phyloP scores from a whole-genome alignment of 2,888 invertebrate genomes.

The Drosophila nigritarsus region DNA sequence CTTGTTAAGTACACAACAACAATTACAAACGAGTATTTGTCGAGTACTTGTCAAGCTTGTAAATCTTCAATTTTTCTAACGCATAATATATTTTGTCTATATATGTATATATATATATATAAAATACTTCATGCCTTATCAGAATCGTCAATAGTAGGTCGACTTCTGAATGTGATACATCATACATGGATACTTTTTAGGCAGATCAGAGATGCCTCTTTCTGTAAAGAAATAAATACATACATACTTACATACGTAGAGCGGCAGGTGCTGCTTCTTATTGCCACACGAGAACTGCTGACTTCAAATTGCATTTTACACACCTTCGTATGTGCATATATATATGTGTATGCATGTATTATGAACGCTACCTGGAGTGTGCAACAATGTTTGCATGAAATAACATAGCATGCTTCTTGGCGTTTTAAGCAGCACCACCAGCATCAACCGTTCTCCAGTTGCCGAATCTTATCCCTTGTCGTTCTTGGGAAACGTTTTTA shows the following conservation, averaged over 20 bases:
- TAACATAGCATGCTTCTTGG: constrained; percentile 41
- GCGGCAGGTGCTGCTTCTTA: neutral
- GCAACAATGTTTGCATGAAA: constrained; percentile 62
- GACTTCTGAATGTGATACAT: neutral
- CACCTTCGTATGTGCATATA: neutral
- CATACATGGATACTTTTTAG: neutral
- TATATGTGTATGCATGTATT: constrained; percentile 1
- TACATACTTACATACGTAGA: neutral
- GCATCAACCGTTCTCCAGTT: constrained; percentile 17
- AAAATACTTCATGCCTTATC: neutral
- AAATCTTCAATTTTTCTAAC: neutral
- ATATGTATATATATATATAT: neutral
- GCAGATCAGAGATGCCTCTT: neutral
- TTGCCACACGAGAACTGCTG: constrained; percentile 1
- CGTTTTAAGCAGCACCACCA: constrained; percentile 19
- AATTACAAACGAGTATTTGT: neutral
- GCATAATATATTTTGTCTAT: neutral
- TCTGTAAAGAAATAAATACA: neutral
- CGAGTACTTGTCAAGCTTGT: neutral
- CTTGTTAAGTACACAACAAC: neutral
- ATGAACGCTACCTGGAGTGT: constrained; percentile 1
- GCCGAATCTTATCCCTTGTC: constrained; percentile 6
- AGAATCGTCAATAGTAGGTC: neutral
- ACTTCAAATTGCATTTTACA: constrained; percentile 3
- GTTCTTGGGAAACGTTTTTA: constrained; percentile 57